Base-by-base conservation (phyloP, 23 tunicate species). In the Clavelina lepadiformis region DNA sequence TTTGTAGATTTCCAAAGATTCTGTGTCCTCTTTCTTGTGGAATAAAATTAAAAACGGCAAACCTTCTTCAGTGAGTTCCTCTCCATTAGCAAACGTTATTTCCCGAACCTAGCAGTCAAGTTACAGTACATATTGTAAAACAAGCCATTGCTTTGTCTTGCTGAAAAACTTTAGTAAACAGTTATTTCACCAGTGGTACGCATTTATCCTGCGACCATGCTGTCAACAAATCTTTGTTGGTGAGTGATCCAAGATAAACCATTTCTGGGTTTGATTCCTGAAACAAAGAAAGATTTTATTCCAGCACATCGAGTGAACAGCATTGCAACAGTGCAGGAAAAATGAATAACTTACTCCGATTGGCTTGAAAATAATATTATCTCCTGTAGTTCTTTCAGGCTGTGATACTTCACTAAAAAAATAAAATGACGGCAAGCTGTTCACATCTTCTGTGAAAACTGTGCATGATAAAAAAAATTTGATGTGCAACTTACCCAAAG, bases 41-140 rank as follows among this genome's bases (percentile, higher is more conserved):
- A 94, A 94, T 31, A 94, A 44, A 23, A 94, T 94, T 27, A 94
- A 70, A 81, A 94, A 89, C 15, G 99, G 99, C 31, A 80, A 68
- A 31, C 99, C 98, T 54, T 94, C 95, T 65, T 94, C 99, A 21
- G 99, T 94, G 30, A 94, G 69, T 71, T 94, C 99, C 52, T 94
- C 99, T 1, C 96, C 99, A 64, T 94, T 94, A 58, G 84, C 66
- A 46, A 94, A 94, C 22, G 91, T 94, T 15, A 94, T 94, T 71
- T 94, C 99, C 3, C 99, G 79, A 38, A 94, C 97, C 97, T 88
- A 49, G 15, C 35, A 27, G 23, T 30, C 7, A n/a, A n/a, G n/a
- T n/a, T n/a, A n/a, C n/a, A n/a, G n/a, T n/a, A n/a, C n/a, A n/a
- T n/a, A n/a, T n/a, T n/a, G n/a, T n/a, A n/a, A n/a, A n/a, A n/a